A percentile compares a stretch with the other conserved stretches of the same genome.
These are phyloP conservation scores for Schrankia costaestrigalis DNA, from an alignment of 2,888 invertebrate species.

Conservation along the genomic window DNA sequence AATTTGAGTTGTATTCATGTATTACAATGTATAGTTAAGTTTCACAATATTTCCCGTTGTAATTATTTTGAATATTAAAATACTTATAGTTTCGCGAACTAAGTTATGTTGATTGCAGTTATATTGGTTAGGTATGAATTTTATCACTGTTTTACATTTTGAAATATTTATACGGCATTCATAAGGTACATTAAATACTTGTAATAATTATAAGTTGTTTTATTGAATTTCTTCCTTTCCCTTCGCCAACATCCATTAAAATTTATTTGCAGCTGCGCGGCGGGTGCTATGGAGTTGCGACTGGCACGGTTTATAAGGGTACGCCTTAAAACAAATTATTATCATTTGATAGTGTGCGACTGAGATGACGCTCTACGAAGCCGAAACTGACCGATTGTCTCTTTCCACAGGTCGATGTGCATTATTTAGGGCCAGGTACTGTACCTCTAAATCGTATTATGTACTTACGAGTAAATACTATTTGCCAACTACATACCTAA, in stretches of 20 bases:
- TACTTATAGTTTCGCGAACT: constrained; percentile 60
- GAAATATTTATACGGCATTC: constrained; percentile 81
- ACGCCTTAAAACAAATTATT: too few species aligned
- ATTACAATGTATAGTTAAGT: constrained; percentile 39
- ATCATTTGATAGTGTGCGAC: too few species aligned
- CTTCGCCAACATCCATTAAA: not conserved
- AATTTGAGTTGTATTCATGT: constrained; percentile 38
- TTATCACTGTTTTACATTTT: constrained; percentile 82
- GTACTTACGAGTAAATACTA: too few species aligned
- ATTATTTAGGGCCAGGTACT: too few species aligned
- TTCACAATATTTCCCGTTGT: constrained; percentile 38
- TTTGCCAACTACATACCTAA: too few species aligned
- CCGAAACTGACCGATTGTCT: too few species aligned
- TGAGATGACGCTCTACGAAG: too few species aligned
- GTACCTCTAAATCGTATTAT: too few species aligned
- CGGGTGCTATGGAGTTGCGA: too few species aligned
- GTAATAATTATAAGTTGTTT: constrained; percentile 69
- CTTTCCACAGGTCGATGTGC: too few species aligned
- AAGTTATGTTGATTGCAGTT: constrained; percentile 70
- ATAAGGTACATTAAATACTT: constrained; percentile 80
- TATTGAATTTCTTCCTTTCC: constrained; percentile 41
- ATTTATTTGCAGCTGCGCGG: not conserved
- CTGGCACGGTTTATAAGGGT: too few species aligned
- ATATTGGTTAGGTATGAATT: constrained; percentile 77
- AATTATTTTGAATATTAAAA: constrained; percentile 56